phyloP scores from a whole-genome alignment of 1,140 invertebrate genomes.

The Apolygus lucorum region DNA sequence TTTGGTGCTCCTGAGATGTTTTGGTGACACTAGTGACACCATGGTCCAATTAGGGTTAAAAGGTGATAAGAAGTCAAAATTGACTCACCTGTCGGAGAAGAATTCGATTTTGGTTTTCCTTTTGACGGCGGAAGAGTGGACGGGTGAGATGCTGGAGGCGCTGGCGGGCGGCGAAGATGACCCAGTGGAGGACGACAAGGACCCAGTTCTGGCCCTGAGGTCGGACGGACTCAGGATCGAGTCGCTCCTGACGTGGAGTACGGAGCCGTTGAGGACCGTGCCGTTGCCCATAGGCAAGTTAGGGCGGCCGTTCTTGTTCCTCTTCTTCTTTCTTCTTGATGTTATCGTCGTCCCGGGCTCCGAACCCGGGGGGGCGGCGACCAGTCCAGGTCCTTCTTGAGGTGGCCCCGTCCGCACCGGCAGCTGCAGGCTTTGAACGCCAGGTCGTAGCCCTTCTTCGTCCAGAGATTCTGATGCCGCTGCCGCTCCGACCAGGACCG shows the following conservation, averaged over 20 bases:
- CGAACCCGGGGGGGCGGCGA: constrained; percentile 52
- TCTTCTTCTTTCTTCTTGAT: constrained; percentile 59
- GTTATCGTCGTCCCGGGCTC: constrained; percentile 40
- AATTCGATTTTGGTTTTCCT: constrained; percentile 70
- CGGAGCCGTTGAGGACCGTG: constrained; percentile 41
- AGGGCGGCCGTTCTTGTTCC: constrained; percentile 53
- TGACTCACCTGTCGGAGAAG: constrained; percentile 71
- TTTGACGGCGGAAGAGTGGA: constrained; percentile 47
- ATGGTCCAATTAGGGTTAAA: no score
- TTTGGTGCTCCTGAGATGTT: no score
- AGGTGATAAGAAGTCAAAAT: no score
- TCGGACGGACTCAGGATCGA: constrained; percentile 26
- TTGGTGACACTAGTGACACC: no score
- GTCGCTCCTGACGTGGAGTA: constrained; percentile 23
- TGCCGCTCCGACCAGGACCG: constrained; percentile 90
- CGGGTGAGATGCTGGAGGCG: constrained; percentile 52
- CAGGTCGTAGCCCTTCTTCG: constrained; percentile 92
- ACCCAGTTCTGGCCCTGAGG: constrained; percentile 45
- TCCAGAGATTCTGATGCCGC: constrained; percentile 90
- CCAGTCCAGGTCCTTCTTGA: constrained; percentile 93
- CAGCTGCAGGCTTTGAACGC: constrained; percentile 83
- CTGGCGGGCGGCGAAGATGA: constrained; percentile 59
- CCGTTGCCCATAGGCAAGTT: constrained; percentile 36
- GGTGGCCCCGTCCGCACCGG: constrained; percentile 77
- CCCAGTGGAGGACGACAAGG: constrained; percentile 51